phyloP scores from a whole-genome alignment of 2,888 invertebrate species.

The Geophilus truncorum region DNA sequence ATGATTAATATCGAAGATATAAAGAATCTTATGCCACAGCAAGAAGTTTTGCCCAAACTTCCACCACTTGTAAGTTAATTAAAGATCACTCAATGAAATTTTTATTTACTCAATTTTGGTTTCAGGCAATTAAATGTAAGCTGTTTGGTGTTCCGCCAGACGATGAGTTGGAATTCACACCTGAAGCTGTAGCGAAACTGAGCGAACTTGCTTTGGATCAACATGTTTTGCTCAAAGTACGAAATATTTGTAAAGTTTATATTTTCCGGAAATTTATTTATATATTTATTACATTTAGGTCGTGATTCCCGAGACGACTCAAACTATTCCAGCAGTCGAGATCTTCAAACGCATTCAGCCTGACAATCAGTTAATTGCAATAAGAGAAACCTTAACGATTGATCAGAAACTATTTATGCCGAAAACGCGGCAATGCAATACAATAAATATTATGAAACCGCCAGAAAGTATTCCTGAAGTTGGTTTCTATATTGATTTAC shows the following conservation, averaged over 20 bases:
- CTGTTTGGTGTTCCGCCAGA: not conserved
- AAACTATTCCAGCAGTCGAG: conserved; percentile 57
- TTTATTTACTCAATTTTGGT: not conserved
- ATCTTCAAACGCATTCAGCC: conserved; percentile 64
- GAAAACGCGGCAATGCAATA: too few species aligned
- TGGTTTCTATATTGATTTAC: conserved; percentile 64
- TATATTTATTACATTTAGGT: not conserved
- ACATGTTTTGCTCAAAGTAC: not conserved
- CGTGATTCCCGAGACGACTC: conserved; percentile 45
- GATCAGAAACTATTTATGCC: conserved; percentile 48
- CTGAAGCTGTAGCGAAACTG: not conserved
- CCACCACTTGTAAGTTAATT: not conserved
- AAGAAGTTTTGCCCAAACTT: not conserved
- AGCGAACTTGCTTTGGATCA: not conserved
- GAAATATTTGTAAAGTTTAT: not conserved
- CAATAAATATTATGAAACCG: not conserved
- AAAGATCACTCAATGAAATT: not conserved
- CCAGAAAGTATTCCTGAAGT: conserved; percentile 48
- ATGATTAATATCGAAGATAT: not conserved
- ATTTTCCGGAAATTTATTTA: conserved; percentile 38
- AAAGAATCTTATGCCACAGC: not conserved
- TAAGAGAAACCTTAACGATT: conserved; percentile 64
- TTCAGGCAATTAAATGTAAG: not conserved
- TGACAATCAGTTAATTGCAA: conserved; percentile 61
- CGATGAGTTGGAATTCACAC: not conserved